These are phyloP conservation scores for Pocillopora verrucosa DNA, from an alignment of 64 coral and sea anemone species.

Conservation along the genomic window DNA sequence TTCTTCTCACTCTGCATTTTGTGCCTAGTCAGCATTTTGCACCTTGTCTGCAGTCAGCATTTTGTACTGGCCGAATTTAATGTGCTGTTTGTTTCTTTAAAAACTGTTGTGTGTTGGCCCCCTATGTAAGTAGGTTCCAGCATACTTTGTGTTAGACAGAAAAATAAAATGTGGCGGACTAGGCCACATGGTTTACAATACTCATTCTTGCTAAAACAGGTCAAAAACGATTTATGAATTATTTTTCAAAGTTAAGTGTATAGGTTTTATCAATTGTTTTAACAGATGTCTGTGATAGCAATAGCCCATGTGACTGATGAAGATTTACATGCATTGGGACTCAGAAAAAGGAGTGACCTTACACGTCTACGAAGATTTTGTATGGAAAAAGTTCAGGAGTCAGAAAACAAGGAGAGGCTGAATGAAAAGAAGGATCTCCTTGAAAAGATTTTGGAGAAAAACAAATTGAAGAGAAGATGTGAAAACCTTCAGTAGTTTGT, in stretches of 20 bases:
- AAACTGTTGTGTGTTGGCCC: no score
- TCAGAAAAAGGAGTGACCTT: constrained; percentile 31
- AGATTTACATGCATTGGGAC: constrained; percentile 21
- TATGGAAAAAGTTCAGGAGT: neutral
- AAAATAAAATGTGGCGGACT: no score
- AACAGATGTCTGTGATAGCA: constrained; percentile 40
- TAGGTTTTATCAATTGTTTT: constrained; percentile 1
- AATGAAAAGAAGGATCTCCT: constrained; percentile 35
- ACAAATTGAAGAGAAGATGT: constrained; percentile 30
- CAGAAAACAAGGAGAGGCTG: neutral
- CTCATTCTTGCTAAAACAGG: no score
- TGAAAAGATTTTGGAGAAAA: constrained; percentile 25
- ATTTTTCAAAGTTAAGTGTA: no score
- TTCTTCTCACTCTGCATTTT: neutral
- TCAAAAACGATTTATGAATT: no score
- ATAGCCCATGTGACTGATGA: constrained; percentile 33
- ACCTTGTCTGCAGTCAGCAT: neutral
- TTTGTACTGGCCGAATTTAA: no score
- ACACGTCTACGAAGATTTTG: constrained; percentile 15
- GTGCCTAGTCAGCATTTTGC: neutral
- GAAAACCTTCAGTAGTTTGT: constrained; percentile 53
- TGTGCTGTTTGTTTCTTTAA: no score
- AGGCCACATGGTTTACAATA: no score
- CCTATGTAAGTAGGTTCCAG: no score
- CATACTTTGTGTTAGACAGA: no score